Conservation (phyloP, 2,113 vertebrate species). For the Antechinus stuartii region DNA sequence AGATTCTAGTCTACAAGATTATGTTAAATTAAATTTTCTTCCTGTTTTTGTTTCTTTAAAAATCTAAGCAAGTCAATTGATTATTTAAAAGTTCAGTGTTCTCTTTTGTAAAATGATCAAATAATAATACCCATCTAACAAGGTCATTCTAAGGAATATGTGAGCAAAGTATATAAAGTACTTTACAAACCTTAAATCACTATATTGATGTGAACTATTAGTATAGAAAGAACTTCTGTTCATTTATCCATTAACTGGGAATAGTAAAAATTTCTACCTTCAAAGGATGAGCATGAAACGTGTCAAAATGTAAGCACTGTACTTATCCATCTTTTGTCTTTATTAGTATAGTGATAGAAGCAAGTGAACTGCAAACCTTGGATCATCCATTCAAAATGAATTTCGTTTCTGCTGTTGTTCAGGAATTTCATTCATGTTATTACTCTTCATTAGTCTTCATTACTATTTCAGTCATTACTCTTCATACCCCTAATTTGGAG, state of each 20-base stretch:
- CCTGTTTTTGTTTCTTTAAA: background rate
- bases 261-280: background rate
- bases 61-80: background rate
- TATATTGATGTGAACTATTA: background rate
- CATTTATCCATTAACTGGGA: background rate
- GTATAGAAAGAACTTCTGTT: background rate
- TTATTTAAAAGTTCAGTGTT: background rate
- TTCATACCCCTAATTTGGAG: background rate
- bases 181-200: background rate
- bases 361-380: constrained; percentile 23
- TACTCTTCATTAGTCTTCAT: too few species aligned
- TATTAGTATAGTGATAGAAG: constrained; percentile 67
- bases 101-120: background rate
- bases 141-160: background rate
- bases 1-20: background rate
- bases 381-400: constrained; percentile 42
- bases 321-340: constrained; percentile 23
- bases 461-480: background rate
- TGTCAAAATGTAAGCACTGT: background rate
- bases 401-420: background rate
- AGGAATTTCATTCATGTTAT: background rate
- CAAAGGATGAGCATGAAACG: background rate
- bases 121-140: background rate
- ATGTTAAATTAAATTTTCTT: background rate
- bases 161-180: background rate